Percentiles rank a stretch among this genome's conserved stretches.
phyloP scores from a whole-genome alignment of 2,888 invertebrate species.

The Rhagonycha fulva region DNA sequence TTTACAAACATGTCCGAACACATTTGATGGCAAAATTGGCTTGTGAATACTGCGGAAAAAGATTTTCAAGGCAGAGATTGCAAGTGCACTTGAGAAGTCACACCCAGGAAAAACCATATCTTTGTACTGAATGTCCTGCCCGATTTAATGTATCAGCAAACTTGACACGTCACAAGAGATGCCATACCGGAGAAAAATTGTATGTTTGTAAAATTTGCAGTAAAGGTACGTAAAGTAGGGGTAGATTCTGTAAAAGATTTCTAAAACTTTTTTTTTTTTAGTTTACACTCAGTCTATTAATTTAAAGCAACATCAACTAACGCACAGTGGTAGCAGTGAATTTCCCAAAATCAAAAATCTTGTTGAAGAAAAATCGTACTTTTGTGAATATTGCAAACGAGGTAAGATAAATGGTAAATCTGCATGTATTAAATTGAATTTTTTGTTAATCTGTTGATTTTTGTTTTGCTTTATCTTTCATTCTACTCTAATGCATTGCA shows the following conservation, averaged over 20 bases:
- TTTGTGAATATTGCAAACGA: too few species aligned
- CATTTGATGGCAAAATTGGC: background rate
- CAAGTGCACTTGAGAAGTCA: constrained; percentile 45
- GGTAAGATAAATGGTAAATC: too few species aligned
- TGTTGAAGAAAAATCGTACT: too few species aligned
- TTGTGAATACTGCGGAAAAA: constrained; percentile 4
- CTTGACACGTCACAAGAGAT: constrained; percentile 38
- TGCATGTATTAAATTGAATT: too few species aligned
- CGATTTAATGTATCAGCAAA: constrained; percentile 36
- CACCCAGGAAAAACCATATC: constrained; percentile 47
- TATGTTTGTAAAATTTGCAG: constrained; percentile 42
- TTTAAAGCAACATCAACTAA: background rate
- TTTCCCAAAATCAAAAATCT: too few species aligned
- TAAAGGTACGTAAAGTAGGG: constrained; percentile 26
- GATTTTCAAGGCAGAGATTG: background rate
- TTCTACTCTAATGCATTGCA: too few species aligned
- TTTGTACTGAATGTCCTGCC: constrained; percentile 14
- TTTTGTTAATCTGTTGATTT: too few species aligned
- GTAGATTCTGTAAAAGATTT: too few species aligned
- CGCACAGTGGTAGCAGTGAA: too few species aligned
- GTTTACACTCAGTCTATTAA: background rate
- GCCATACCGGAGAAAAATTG: constrained; percentile 40
- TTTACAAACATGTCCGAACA: constrained; percentile 6
- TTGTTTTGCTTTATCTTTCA: too few species aligned
- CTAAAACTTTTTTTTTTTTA: background rate